phyloP scores from a whole-genome alignment of 1,140 invertebrate genomes.

The Panagrolaimus sp. region DNA sequence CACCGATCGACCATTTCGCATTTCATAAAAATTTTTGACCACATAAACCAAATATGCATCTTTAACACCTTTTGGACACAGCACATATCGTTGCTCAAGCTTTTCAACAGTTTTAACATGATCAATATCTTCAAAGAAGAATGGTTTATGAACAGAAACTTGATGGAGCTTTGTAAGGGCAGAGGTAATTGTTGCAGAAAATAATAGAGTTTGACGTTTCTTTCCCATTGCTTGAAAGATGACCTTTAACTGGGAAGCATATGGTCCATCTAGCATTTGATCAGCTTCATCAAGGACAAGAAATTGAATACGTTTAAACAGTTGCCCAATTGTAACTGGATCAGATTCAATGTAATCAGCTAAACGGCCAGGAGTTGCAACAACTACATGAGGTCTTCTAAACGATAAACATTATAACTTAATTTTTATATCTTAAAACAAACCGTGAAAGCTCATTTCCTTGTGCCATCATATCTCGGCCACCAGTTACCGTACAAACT shows the following conservation, averaged over 20 bases:
- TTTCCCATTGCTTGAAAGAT: slow-evolving; percentile 79
- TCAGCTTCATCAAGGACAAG: slow-evolving; percentile 58
- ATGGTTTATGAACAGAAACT: slow-evolving; percentile 61
- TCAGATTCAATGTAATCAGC: slow-evolving; percentile 53
- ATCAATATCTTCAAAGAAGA: slow-evolving; percentile 64
- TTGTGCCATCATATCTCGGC: slow-evolving; percentile 31
- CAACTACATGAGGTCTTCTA: slow-evolving; percentile 65
- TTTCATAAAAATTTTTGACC: slow-evolving; percentile 69
- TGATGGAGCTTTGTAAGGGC: slow-evolving; percentile 42
- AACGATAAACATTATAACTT: not conserved
- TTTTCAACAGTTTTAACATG: slow-evolving; percentile 64
- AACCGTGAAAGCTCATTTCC: slow-evolving; percentile 22
- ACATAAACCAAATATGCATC: slow-evolving; percentile 89
- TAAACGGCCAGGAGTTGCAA: slow-evolving; percentile 93
- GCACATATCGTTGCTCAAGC: slow-evolving; percentile 80
- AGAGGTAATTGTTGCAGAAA: slow-evolving; percentile 31
- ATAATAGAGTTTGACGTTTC: slow-evolving; percentile 76
- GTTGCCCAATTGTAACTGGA: slow-evolving; percentile 17
- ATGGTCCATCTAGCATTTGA: slow-evolving; percentile 51
- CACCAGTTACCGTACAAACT: slow-evolving; percentile 41
- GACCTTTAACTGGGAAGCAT: slow-evolving; percentile 70
- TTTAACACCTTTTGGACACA: slow-evolving; percentile 80
- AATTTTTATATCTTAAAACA: not conserved
- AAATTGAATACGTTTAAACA: slow-evolving; percentile 44
- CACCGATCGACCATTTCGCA: slow-evolving; percentile 36